Conservation (phyloP, 2,888 invertebrate genomes). For the Shargacucullia verbasci region DNA sequence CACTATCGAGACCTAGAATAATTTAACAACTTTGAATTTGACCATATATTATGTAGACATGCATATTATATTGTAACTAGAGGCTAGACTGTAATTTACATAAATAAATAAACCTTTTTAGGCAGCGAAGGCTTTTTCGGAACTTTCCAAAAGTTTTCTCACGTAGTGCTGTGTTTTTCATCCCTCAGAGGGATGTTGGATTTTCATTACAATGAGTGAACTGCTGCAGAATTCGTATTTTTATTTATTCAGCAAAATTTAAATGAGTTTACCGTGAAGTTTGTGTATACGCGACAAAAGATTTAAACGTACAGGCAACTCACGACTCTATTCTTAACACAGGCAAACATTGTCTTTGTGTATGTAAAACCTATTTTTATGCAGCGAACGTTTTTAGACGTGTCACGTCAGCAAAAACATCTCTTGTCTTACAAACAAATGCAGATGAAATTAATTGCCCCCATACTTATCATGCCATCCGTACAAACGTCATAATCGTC, state of each 20-base stretch:
- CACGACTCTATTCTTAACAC: too few species aligned
- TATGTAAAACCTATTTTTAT: too few species aligned
- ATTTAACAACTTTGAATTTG: constrained; percentile 17
- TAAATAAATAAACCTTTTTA: constrained; percentile 1
- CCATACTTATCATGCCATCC: too few species aligned
- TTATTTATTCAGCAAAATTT: neutral
- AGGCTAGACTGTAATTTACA: too few species aligned
- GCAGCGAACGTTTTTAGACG: too few species aligned
- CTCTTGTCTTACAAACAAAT: too few species aligned
- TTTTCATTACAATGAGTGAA: constrained; percentile 22
- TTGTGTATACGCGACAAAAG: neutral
- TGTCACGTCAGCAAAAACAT: too few species aligned
- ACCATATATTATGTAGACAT: too few species aligned
- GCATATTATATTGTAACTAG: too few species aligned
- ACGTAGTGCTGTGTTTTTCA: constrained; percentile 24
- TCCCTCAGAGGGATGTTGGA: constrained; percentile 19
- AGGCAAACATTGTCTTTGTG: too few species aligned
- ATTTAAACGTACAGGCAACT: too few species aligned
- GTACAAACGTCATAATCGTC: neutral
- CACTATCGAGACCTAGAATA: constrained; percentile 6
- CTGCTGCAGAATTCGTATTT: neutral
- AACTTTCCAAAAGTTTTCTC: constrained; percentile 24
- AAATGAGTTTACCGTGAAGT: neutral
- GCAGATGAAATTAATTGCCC: too few species aligned
- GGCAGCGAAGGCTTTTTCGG: constrained; percentile 2